Percentiles rank a stretch among this genome's conserved stretches.
These are phyloP conservation scores for Umimayanthus kanabou DNA, from an alignment of 92 coral and sea anemone species.

Conservation along the genomic window DNA sequence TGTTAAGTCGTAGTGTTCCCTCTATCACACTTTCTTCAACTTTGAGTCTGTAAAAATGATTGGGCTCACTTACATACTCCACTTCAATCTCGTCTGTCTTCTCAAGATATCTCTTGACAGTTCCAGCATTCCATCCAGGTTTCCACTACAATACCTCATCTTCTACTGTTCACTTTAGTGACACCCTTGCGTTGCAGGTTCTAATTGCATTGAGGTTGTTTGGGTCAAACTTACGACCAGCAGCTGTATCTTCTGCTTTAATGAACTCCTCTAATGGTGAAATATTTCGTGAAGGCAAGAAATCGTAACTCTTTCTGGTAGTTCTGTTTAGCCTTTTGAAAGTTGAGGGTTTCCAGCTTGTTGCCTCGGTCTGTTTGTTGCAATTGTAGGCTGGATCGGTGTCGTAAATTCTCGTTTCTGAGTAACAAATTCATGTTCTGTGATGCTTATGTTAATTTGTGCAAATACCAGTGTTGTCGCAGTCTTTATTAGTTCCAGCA, in stretches of 20 bases:
- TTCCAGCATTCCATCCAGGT: conserved; percentile 52
- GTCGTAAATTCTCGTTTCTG: conserved; percentile 34
- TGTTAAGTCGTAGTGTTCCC: conserved; percentile 45
- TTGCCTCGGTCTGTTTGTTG: conserved; percentile 33
- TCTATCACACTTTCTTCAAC: conserved; percentile 42
- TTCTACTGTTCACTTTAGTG: conserved; percentile 42
- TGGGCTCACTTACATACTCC: conserved; percentile 42
- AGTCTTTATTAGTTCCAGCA: conserved; percentile 15
- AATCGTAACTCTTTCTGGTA: conserved; percentile 20
- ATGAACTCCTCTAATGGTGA: background rate
- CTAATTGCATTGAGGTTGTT: conserved; percentile 45
- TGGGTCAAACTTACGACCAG: conserved; percentile 27
- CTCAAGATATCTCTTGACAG: conserved; percentile 10
- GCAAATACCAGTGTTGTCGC: conserved; percentile 18
- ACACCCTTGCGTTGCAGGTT: conserved; percentile 30
- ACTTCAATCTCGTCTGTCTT: conserved; percentile 19
- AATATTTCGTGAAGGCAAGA: conserved; percentile 22
- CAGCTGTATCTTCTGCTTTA: too few relatives aligned
- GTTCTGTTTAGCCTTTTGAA: background rate
- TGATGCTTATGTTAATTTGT: conserved; percentile 34
- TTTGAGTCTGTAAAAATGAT: conserved; percentile 21
- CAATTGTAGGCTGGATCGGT: background rate
- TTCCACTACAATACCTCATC: conserved; percentile 42
- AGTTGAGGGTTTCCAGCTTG: conserved; percentile 34
- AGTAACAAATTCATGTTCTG: background rate